phyloP scores from a whole-genome alignment of 2,888 invertebrate species.

The Alsophila aescularia region DNA sequence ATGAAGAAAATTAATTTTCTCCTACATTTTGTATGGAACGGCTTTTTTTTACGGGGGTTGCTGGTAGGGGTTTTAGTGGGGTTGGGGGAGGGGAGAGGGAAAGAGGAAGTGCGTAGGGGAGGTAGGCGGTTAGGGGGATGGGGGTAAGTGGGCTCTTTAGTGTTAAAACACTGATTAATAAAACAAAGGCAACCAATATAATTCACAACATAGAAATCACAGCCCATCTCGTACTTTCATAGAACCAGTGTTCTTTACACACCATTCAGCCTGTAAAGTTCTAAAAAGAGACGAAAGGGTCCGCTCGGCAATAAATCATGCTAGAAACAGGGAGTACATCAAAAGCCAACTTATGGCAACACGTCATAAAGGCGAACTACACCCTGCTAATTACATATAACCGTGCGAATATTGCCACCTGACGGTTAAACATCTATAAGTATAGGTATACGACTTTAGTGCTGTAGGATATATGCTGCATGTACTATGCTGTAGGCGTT shows the following conservation, averaged over 20 bases:
- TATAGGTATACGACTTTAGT: not conserved
- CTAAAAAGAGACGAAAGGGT: slow-evolving; percentile 23
- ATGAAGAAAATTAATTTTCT: too few species aligned
- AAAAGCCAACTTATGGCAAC: slow-evolving; percentile 58
- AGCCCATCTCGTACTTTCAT: not conserved
- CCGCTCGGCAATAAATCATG: slow-evolving; percentile 54
- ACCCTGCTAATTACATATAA: slow-evolving; percentile 56
- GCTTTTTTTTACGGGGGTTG: too few species aligned
- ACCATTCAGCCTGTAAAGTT: slow-evolving; percentile 7
- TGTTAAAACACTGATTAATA: not conserved
- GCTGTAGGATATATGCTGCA: too few species aligned
- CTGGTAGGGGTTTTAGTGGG: too few species aligned
- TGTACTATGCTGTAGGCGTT: slow-evolving; percentile 6
- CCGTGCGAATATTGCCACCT: slow-evolving; percentile 40
- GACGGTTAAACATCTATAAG: slow-evolving; percentile 16
- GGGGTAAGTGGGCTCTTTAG: too few species aligned
- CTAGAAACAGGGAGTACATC: slow-evolving; percentile 54
- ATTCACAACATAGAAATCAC: not conserved
- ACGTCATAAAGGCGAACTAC: slow-evolving; percentile 47
- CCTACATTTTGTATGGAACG: too few species aligned
- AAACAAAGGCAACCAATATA: not conserved
- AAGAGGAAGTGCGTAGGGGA: too few species aligned
- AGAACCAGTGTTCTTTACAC: slow-evolving; percentile 1
- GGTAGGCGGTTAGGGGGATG: too few species aligned
- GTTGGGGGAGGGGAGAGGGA: too few species aligned